Evolutionary conservation across 2,888 invertebrate genomes (phyloP), one percentile per base, ranked within the genome.

Genomic region (Oxystoma pomonae): DNA sequence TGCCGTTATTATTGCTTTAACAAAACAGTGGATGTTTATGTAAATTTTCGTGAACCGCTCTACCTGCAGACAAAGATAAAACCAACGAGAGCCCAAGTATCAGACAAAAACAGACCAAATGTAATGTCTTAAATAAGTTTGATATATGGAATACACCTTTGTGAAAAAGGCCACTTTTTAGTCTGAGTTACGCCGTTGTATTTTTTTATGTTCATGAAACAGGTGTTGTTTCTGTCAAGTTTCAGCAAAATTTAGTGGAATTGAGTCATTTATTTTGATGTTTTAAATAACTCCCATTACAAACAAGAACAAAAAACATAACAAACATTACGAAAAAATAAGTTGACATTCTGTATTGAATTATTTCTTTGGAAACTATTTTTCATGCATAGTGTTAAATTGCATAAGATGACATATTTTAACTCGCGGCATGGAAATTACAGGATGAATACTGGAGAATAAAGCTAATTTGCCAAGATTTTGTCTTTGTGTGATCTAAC

Each of bases 21-120:
- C 63, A 65, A 63, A 65, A 63, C 65, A 59, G 62, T 35, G 50
- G 57, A 63, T 65, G 65, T 65, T 65, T 65, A 65, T 65, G 65
- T 65, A 65, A 65, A 65, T 65, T 62, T 61, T 35, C 35, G 35
- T 35, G 35, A 35, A 35, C 35, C 35, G 12, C 3, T 35, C 35
- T 35, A 35, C 35, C 35, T 35, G 35, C 35, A 35, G 35, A 35
- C 35, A 7, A 12, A 12, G 35, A 35, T 35, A 12, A 3, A 35
- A n/a, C 5, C 35, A 35, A 35, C 35, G 35, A 35, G 35, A 12
- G 12, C 3, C 5, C 35, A 35, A 35, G 35, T 35, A 35, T 35
- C 12, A 35, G 12, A 35, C 5, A 3, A 12, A 35, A 12, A 35
- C 35, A 35, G 35, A 35, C 12, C 3, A 35, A 35, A 35, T 35